Base-by-base conservation (phyloP, 2,797 vertebrate genomes). In the Tauraco hartlaubi region DNA sequence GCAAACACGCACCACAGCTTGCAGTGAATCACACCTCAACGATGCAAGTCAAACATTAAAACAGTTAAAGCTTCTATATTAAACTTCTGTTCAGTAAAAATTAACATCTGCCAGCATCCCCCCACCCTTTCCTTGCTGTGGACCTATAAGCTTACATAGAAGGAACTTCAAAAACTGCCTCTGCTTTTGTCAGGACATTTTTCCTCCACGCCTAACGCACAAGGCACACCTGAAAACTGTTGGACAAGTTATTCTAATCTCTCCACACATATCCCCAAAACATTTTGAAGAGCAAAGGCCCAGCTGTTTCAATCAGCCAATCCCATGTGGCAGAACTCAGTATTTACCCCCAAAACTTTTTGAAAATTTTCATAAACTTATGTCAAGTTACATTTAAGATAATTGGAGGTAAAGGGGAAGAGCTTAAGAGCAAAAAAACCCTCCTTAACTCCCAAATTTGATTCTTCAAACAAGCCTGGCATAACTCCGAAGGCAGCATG, bases 211-310 rank as follows among this genome's bases (percentile, higher is more conserved):
- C 94, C 94, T 95, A 69, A 39, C 43, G 66, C 64, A 84, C 39
- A 19, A 29, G 85, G 66, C 94, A 92, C 91, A 87, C 94, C 92
- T 94, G 90, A 88, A 95, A 96, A 92, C 90, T 69, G 94, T 20
- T 12, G 7, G 92, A 94, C 96, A 81, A 95, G 95, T 96, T 96
- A 90, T 92, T 94, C 91, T 94, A 84, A 96, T 92, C 94, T 94
- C 92, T 69, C 26, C 69, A 56, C 90, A 76, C 94, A 85, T 15
- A 95, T 81, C 91, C 94, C 41, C 48, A 75, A 89, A 85, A 81
- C 52, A 25, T 58, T 74, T 3, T 39, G 48, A 71, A 90, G 43
- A 88, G 75, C 68, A 61, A 62, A 88, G 44, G 85, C 87, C 18
- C 46, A 17, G 35, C 4, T 61, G n/a, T 41, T 62, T 75, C 21